Evolutionary conservation across 2,888 invertebrate genomes (phyloP).

Genomic region (Plebejus argus): DNA sequence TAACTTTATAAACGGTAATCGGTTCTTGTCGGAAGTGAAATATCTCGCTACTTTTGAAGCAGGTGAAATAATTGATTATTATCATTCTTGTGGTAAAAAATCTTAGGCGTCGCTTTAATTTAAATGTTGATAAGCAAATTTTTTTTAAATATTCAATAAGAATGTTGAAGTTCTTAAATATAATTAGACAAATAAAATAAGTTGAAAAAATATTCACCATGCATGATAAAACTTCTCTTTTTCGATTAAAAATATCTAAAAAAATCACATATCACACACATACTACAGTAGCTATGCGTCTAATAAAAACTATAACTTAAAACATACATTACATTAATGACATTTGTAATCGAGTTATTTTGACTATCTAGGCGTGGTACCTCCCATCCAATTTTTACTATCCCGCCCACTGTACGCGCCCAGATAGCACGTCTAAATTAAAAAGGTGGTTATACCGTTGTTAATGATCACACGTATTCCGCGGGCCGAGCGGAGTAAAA

Average conservation of each 20-base stretch:
- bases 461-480: constrained; percentile 44
- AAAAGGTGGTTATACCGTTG: constrained; percentile 47
- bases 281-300: not conserved
- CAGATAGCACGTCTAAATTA: constrained; percentile 55
- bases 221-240: too few relatives aligned
- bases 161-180: too few relatives aligned
- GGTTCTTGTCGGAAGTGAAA: constrained; percentile 2
- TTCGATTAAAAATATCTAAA: not conserved
- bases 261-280: not conserved
- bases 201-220: too few relatives aligned
- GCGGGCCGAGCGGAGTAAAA: constrained; percentile 69
- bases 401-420: constrained; percentile 61
- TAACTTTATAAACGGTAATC: constrained; percentile 1
- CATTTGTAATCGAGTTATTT: constrained; percentile 59
- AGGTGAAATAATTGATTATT: not conserved
- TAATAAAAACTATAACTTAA: not conserved
- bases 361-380: constrained; percentile 50
- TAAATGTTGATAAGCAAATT: not conserved
- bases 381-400: constrained; percentile 68
- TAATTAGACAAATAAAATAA: not conserved
- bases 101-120: not conserved
- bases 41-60: not conserved
- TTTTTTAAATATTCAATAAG: not conserved
- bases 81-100: not conserved
- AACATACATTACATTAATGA: constrained; percentile 46